Base-by-base conservation (phyloP, 2,888 invertebrate species). In the Agrotis clavis region DNA sequence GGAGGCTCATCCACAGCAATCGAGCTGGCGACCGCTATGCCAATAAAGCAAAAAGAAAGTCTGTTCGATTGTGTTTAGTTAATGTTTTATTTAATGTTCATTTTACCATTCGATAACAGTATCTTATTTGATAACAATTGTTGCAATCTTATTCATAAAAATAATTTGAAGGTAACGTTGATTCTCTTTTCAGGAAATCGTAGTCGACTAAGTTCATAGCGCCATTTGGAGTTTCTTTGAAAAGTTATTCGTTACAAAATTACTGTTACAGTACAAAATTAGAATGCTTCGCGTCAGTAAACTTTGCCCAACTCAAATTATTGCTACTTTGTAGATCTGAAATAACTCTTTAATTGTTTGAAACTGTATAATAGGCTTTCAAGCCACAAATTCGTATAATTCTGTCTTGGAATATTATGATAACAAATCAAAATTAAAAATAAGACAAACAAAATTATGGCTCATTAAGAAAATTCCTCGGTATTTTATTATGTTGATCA, bases 251-350 rank as follows among this genome's bases (percentile, higher is more conserved):
- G 67, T 79, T 79, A 79, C 70, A 79, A 79, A 79, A 74, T 79
- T 79, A 74, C 79, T 79, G 74, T 78, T 69, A 66, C 79, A 51
- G 68, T 79, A 74, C 75, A 79, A 79, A 79, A 79, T 79, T 79
- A 75, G 75, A 79, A 79, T 79, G 67, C 56, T 79, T 54, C 79
- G 79, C 80, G 67, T 74, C 80, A 79, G 79, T 79, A 53, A 79
- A 79, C 79, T 79, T 79, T 69, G 71, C 56, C 72, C 73, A 76
- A 75, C 77, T 77, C 74, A 82, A 83, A 83, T 81, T 78, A 83
- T 77, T 79, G 81, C 75, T 78, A 84, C 86, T 76, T 82, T 83
- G 83, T 82, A 83, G 83, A 85, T 81, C 78, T 83, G 74, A 77
- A 83, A 83, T 85, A 85, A 79, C 74, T 82, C 74, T 73, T 79